Conservation (phyloP, 2,113 vertebrate species). For the Rhinopomastus cyanomelas region DNA sequence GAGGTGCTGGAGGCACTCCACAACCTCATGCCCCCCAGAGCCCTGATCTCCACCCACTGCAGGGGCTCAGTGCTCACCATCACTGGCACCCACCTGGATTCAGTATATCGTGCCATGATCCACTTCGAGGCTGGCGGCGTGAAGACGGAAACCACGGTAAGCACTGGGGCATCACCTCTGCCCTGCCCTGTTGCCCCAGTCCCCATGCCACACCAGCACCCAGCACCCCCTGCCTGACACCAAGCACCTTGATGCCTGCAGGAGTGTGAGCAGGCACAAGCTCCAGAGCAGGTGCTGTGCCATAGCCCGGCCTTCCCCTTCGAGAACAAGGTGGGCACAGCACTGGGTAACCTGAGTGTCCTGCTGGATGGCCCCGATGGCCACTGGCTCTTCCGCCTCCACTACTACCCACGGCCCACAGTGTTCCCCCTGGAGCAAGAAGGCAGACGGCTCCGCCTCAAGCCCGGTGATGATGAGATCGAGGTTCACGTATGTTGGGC, state of each 20-base stretch:
- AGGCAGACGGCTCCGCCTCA: slow-evolving; percentile 70
- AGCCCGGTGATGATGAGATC: slow-evolving; percentile 79
- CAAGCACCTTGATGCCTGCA: not conserved
- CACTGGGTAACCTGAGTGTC: slow-evolving; percentile 78
- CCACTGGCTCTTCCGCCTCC: slow-evolving; percentile 76
- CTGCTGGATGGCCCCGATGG: slow-evolving; percentile 78
- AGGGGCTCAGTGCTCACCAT: slow-evolving; percentile 87
- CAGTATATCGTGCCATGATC: slow-evolving; percentile 73
- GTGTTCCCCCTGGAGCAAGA: slow-evolving; percentile 75
- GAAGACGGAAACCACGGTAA: not conserved
- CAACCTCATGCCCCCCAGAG: rapidly evolving
- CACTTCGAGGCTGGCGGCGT: not conserved
- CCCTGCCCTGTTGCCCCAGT: not conserved
- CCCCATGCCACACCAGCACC: rapidly evolving
- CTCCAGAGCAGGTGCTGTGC: slow-evolving; percentile 77
- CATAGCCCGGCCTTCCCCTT: slow-evolving; percentile 76
- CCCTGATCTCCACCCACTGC: not conserved
- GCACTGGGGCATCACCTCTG: rapidly evolving
- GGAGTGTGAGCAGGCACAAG: slow-evolving; percentile 73
- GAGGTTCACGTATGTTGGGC: slow-evolving; percentile 80
- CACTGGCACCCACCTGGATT: slow-evolving; percentile 85
- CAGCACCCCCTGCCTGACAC: not conserved
- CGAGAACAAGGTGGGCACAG: slow-evolving; percentile 68
- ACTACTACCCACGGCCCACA: slow-evolving; percentile 79
- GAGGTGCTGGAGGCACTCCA: not conserved